Percentiles rank a stretch among this genome's conserved stretches.
Evolutionary conservation across 2,797 vertebrate genomes (phyloP).

Genomic region (Liasis olivaceus): DNA sequence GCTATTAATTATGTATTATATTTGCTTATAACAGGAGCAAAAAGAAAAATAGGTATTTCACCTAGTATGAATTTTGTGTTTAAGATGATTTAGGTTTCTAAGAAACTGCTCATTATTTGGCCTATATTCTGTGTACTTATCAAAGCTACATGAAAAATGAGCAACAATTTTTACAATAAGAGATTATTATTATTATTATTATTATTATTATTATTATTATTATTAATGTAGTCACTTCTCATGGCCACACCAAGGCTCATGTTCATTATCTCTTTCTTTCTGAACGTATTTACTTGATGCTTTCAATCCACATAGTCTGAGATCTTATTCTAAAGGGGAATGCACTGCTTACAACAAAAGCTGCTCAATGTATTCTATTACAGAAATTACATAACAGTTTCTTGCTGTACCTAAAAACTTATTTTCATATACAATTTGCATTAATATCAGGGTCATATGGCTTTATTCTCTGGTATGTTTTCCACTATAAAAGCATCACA

Average conservation of each 20-base stretch:
- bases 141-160: neutral
- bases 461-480: conserved; percentile 54
- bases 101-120: neutral
- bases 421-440: conserved; percentile 65
- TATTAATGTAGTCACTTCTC: conserved; percentile 14
- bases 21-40: neutral
- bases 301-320: conserved; percentile 17
- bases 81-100: neutral
- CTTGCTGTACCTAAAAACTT: conserved; percentile 60
- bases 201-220: no score
- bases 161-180: neutral
- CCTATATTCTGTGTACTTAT: neutral
- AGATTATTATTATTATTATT: neutral
- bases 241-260: neutral
- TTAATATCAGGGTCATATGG: conserved; percentile 50
- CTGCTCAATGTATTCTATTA: conserved; percentile 49
- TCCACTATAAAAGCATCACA: conserved; percentile 64
- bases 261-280: neutral
- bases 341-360: neutral
- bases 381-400: conserved; percentile 54
- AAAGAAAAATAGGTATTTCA: neutral
- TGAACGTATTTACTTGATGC: neutral
- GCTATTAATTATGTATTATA: neutral
- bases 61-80: neutral
- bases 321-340: conserved; percentile 39